Evolutionary conservation across 92 coral and sea anemone genomes (phyloP).

Genomic region (Zoanthus sansibaricus): DNA sequence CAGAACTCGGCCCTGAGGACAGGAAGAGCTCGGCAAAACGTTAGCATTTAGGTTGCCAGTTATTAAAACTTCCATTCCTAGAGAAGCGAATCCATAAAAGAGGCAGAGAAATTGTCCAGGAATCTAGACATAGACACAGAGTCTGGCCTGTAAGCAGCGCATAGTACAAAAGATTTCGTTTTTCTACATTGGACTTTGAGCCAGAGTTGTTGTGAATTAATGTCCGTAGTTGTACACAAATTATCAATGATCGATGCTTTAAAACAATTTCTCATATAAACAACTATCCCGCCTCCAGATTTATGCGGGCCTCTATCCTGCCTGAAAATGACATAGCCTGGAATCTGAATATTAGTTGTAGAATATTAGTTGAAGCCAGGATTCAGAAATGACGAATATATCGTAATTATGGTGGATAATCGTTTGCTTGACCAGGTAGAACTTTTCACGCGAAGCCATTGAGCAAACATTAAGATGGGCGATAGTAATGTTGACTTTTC

Average conservation of each 20-base stretch:
- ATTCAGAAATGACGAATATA: conserved; percentile 45
- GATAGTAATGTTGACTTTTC: conserved; percentile 15
- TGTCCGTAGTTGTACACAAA: conserved; percentile 50
- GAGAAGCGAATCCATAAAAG: neutral
- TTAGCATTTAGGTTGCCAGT: too few relatives aligned
- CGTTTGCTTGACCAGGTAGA: conserved; percentile 19
- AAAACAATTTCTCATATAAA: conserved; percentile 49
- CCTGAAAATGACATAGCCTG: conserved; percentile 67
- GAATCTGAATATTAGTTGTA: conserved; percentile 49
- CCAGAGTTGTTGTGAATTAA: conserved; percentile 68
- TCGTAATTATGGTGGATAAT: too few relatives aligned
- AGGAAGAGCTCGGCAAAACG: too few relatives aligned
- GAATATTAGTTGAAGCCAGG: conserved; percentile 68
- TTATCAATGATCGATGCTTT: conserved; percentile 32
- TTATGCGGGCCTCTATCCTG: conserved; percentile 68
- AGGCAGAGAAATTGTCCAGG: conserved; percentile 49
- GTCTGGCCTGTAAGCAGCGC: conserved; percentile 61
- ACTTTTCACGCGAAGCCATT: conserved; percentile 24
- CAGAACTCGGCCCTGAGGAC: too few relatives aligned
- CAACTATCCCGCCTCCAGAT: conserved; percentile 63
- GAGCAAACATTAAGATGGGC: conserved; percentile 27
- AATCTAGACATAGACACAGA: conserved; percentile 30
- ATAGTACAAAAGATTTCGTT: conserved; percentile 57
- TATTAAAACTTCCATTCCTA: neutral
- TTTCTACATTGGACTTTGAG: conserved; percentile 61